These are phyloP conservation scores for Smutsia temminckii DNA, from an alignment of 2,797 vertebrate genomes.

Conservation along the genomic window DNA sequence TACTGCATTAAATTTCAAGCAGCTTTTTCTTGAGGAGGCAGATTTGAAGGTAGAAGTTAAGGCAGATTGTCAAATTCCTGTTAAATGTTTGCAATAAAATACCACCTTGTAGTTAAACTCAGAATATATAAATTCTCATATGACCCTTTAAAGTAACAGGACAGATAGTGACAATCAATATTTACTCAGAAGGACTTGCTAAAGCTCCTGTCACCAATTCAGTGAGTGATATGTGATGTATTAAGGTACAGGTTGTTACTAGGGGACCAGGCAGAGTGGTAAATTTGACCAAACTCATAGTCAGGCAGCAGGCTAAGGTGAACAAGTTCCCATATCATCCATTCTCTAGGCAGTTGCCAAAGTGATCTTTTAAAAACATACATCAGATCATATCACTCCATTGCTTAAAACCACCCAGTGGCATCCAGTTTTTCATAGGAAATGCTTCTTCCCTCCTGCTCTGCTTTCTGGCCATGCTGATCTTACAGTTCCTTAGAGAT, in stretches of 20 bases:
- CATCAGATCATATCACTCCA: not conserved
- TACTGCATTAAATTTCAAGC: slow-evolving; percentile 54
- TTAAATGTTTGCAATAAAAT: slow-evolving; percentile 54
- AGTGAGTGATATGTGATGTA: not conserved
- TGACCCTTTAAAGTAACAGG: slow-evolving; percentile 29
- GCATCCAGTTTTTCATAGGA: not conserved
- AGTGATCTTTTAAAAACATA: not conserved
- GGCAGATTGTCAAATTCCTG: slow-evolving; percentile 29
- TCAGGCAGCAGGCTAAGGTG: not conserved
- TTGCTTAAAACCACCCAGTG: not conserved
- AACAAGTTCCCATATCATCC: not conserved
- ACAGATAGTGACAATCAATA: not conserved
- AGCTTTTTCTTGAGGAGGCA: not conserved
- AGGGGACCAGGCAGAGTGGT: not conserved
- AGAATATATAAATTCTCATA: slow-evolving; percentile 10
- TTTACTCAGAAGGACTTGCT: slow-evolving; percentile 37
- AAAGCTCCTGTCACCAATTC: not conserved
- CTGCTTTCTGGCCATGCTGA: not conserved
- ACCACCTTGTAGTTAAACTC: not conserved
- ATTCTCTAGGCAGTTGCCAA: not conserved
- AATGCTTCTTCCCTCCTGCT: not conserved
- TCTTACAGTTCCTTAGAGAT: slow-evolving; percentile 20
- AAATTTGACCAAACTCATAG: slow-evolving; percentile 12
- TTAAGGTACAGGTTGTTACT: not conserved
- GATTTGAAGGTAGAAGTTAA: not conserved